These are phyloP conservation scores for Bostrychus sinensis DNA, from an alignment of 2,113 vertebrate species.

Conservation along the genomic window DNA sequence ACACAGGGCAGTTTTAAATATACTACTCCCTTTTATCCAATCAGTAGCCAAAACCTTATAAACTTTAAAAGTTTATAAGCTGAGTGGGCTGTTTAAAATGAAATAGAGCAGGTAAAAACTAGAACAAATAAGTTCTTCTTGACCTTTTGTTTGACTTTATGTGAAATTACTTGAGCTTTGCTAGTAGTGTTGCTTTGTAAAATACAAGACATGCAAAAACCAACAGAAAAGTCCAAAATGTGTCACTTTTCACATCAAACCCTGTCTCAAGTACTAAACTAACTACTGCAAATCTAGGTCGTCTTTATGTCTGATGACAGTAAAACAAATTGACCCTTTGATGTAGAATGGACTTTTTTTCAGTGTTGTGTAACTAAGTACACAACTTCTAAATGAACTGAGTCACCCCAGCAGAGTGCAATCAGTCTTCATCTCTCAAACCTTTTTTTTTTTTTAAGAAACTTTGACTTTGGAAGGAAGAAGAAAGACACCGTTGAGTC, in stretches of 20 bases:
- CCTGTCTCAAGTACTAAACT: not conserved
- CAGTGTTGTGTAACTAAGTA: not conserved
- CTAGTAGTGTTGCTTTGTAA: too few species aligned
- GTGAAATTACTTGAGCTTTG: too few species aligned
- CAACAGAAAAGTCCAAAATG: too few species aligned
- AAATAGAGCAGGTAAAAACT: too few species aligned
- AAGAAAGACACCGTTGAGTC: constrained; percentile 46
- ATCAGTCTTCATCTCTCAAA: not conserved
- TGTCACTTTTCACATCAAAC: not conserved
- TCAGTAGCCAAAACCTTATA: too few species aligned
- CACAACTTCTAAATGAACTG: not conserved
- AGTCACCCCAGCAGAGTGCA: constrained; percentile 10
- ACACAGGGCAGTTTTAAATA: too few species aligned
- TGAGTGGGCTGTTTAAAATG: too few species aligned
- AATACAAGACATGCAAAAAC: too few species aligned
- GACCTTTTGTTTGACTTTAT: too few species aligned
- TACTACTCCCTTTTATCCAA: too few species aligned
- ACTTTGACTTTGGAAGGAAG: constrained; percentile 21
- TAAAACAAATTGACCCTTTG: constrained; percentile 24
- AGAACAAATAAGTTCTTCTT: too few species aligned
- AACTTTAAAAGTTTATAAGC: too few species aligned
- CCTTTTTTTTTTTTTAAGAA: not conserved
- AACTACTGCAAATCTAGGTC: not conserved
- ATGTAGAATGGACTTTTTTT: constrained; percentile 13
- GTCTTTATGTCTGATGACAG: constrained; percentile 1